Conservation (phyloP, 1,140 invertebrate genomes). For the Zaprionus taronus region DNA sequence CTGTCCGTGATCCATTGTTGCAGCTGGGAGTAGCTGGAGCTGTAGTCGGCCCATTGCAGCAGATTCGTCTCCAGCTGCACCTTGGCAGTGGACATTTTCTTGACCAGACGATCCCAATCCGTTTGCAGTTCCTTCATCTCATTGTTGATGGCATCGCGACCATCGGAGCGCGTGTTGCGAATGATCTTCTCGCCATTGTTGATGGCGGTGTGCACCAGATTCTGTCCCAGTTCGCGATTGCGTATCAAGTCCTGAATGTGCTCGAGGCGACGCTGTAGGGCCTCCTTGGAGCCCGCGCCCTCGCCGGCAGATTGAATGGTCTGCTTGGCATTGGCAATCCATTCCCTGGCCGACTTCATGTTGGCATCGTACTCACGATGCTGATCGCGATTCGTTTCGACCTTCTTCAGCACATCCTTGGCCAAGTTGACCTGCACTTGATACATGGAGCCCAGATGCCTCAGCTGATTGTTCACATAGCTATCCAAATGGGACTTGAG, state of each 20-base stretch:
- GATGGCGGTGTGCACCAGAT: slow-evolving; percentile 94
- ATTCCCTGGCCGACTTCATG: slow-evolving; percentile 91
- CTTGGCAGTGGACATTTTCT: slow-evolving; percentile 96
- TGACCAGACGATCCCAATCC: slow-evolving; percentile 96
- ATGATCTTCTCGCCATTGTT: slow-evolving; percentile 97
- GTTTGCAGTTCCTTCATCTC: slow-evolving; percentile 96
- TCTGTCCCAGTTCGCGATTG: slow-evolving; percentile 95
- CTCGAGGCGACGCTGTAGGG: slow-evolving; percentile 92
- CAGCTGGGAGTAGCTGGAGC: slow-evolving; percentile 94
- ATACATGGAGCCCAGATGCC: slow-evolving; percentile 95
- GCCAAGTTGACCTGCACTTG: slow-evolving; percentile 95
- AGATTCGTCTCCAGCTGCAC: slow-evolving; percentile 96
- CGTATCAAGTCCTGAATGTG: slow-evolving; percentile 92
- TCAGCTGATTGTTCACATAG: slow-evolving; percentile 95
- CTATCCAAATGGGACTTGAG: slow-evolving; percentile 94
- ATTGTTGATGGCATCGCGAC: slow-evolving; percentile 93
- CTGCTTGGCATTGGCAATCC: slow-evolving; percentile 95
- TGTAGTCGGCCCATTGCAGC: slow-evolving; percentile 98
- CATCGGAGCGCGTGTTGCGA: slow-evolving; percentile 94
- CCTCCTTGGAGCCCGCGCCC: slow-evolving; percentile 92
- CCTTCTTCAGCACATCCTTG: slow-evolving; percentile 96
- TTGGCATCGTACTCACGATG: slow-evolving; percentile 94
- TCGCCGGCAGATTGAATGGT: slow-evolving; percentile 92
- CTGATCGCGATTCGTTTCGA: slow-evolving; percentile 95
- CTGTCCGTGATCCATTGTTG: slow-evolving; percentile 98